Conservation (phyloP, 1,140 invertebrate genomes). For the Trichonephila inaurata region DNA sequence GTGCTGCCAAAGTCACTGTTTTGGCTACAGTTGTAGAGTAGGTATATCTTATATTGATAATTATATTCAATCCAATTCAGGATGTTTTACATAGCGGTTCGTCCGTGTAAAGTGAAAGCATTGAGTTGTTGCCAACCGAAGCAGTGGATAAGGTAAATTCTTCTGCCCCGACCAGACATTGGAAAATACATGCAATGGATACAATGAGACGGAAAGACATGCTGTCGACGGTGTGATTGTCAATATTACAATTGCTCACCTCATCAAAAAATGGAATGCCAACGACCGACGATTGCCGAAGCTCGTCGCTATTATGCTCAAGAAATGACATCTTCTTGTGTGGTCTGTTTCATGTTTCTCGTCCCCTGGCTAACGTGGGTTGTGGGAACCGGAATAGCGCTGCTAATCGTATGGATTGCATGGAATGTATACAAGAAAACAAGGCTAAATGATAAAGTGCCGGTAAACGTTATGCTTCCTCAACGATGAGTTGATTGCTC, state of each 20-base stretch:
- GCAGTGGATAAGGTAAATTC: neutral
- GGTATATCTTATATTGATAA: neutral
- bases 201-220: neutral
- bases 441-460: neutral
- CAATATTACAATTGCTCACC: neutral
- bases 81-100: neutral
- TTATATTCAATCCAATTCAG: constrained; percentile 54
- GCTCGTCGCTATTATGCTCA: too few species aligned
- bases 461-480: neutral
- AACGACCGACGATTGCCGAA: neutral
- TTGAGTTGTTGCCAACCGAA: constrained; percentile 34
- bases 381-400: neutral
- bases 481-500: neutral
- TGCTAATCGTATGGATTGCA: neutral
- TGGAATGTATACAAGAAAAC: neutral
- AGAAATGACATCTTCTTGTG: too few species aligned
- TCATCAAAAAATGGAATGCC: constrained; percentile 8
- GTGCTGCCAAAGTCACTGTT: neutral
- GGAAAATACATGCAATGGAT: neutral
- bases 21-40: neutral
- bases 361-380: neutral
- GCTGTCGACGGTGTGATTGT: neutral
- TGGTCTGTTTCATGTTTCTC: too few species aligned
- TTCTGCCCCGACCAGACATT: neutral
- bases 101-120: constrained; percentile 14